phyloP scores from a whole-genome alignment of 1,140 invertebrate genomes.

The Amyelois transitella region DNA sequence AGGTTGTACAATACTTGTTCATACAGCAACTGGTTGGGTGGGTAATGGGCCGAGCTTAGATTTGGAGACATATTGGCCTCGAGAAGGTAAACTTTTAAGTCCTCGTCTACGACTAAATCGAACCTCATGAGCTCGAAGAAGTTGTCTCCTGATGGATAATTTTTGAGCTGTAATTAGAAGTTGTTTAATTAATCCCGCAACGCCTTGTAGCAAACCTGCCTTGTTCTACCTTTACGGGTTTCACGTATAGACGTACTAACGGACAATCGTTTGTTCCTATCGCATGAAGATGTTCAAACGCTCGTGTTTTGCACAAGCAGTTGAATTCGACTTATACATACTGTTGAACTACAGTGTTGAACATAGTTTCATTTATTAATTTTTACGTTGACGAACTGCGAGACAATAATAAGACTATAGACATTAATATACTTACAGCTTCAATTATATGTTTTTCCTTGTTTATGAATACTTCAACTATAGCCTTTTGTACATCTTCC shows the following conservation, averaged over 20 bases:
- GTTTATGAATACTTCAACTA: conserved; percentile 81
- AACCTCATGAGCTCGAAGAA: conserved; percentile 97
- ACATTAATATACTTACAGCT: conserved; percentile 57
- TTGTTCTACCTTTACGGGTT: too few species aligned
- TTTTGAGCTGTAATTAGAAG: conserved; percentile 41
- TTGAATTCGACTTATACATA: too few species aligned
- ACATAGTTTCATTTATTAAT: too few species aligned
- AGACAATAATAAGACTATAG: too few species aligned
- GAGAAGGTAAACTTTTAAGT: conserved; percentile 91
- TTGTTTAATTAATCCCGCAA: too few species aligned
- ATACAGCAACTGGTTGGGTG: conserved; percentile 90
- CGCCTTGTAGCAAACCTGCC: too few species aligned
- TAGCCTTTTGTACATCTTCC: conserved; percentile 86
- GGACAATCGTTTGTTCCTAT: too few species aligned
- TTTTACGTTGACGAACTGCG: too few species aligned
- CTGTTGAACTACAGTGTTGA: too few species aligned
- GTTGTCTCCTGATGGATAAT: conserved; percentile 76
- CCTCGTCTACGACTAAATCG: conserved; percentile 93
- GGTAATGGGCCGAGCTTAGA: conserved; percentile 93
- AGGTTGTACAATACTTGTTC: conserved; percentile 94
- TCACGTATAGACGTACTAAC: too few species aligned
- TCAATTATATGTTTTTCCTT: conserved; percentile 84
- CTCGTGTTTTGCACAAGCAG: too few species aligned
- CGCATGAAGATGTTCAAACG: too few species aligned
- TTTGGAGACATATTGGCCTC: conserved; percentile 99